phyloP scores from a whole-genome alignment of 1,140 invertebrate genomes.

The Drosophila ohnishii region DNA sequence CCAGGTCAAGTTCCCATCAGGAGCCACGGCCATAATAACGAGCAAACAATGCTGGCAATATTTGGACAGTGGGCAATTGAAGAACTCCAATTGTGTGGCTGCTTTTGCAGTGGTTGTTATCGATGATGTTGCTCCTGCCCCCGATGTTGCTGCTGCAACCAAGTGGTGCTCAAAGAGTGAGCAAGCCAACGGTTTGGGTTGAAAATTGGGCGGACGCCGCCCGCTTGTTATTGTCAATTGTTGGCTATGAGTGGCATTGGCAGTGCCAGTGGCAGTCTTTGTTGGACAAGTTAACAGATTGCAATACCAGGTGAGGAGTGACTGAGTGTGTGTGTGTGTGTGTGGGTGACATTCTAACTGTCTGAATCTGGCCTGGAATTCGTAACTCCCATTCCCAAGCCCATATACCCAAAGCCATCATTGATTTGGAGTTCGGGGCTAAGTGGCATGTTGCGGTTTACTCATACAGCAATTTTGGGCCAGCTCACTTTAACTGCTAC shows the following conservation, averaged over 20 bases:
- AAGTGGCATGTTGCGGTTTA: constrained; percentile 70
- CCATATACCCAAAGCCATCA: constrained; percentile 27
- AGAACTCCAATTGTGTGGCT: constrained; percentile 66
- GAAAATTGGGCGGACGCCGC: constrained; percentile 72
- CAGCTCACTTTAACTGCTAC: constrained; percentile 50
- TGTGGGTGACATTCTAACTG: constrained; percentile 75
- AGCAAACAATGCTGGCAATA: constrained; percentile 73
- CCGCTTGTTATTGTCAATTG: constrained; percentile 79
- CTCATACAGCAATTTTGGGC: constrained; percentile 58
- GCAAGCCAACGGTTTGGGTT: constrained; percentile 56
- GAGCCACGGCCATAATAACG: constrained; percentile 64
- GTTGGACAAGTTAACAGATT: constrained; percentile 63
- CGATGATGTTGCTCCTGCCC: constrained; percentile 36
- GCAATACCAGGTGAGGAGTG: constrained; percentile 25
- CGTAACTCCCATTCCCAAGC: constrained; percentile 15
- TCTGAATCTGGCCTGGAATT: constrained; percentile 65
- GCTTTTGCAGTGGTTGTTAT: constrained; percentile 52
- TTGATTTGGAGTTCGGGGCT: constrained; percentile 58
- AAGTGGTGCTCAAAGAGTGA: constrained; percentile 34
- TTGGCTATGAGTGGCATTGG: constrained; percentile 61
- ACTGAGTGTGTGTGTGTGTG: constrained; percentile 18
- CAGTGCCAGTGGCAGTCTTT: constrained; percentile 30
- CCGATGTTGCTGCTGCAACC: constrained; percentile 36
- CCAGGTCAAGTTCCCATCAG: constrained; percentile 43
- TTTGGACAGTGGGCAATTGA: constrained; percentile 74